Conservation (phyloP, 2,113 vertebrate species). For the Antigone vipio region DNA sequence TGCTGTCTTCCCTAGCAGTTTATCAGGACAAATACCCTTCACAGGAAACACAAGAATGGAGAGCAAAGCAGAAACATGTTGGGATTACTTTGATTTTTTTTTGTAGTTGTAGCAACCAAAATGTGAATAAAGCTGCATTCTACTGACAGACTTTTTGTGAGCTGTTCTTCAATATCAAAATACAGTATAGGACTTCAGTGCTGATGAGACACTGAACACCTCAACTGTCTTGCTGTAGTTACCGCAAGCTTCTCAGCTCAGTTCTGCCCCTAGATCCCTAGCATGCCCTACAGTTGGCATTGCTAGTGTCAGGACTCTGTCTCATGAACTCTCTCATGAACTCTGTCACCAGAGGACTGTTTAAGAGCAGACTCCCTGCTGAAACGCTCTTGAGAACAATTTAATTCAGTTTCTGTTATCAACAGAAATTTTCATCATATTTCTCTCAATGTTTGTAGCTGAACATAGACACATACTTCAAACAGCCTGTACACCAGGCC, state of each 20-base stretch:
- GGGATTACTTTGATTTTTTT: neutral
- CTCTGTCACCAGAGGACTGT: neutral
- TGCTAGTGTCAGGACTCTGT: neutral
- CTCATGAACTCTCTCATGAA: neutral
- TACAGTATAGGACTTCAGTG: neutral
- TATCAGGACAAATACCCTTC: neutral
- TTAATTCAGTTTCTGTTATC: neutral
- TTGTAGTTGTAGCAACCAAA: neutral
- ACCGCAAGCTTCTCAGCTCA: neutral
- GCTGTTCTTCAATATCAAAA: neutral
- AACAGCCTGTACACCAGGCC: neutral
- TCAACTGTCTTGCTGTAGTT: neutral
- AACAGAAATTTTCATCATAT: neutral
- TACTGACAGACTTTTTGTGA: neutral
- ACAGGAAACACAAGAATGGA: neutral
- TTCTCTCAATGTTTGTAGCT: neutral
- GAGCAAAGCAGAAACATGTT: neutral
- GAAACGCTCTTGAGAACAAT: neutral
- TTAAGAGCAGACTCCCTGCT: neutral
- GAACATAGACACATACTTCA: neutral
- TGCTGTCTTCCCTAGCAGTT: neutral
- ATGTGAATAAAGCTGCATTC: neutral
- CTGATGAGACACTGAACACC: neutral
- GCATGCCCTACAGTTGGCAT: neutral
- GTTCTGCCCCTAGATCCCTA: neutral